Evolutionary conservation across 2,113 vertebrate species (phyloP).

Genomic region (Callaeas wilsoni): DNA sequence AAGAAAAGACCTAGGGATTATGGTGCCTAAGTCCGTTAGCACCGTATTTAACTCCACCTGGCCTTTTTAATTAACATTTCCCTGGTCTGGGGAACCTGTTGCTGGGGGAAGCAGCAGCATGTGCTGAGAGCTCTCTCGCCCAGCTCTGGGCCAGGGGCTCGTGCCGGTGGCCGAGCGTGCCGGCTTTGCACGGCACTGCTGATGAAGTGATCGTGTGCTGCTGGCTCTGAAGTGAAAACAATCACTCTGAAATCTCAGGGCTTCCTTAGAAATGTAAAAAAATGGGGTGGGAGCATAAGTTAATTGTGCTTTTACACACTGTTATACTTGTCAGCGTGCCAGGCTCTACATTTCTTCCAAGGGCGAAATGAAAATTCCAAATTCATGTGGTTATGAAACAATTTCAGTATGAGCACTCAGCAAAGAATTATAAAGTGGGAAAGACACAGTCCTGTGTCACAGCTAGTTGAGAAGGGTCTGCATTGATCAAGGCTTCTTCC

Average conservation of each 20-base stretch:
- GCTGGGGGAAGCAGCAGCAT: not conserved
- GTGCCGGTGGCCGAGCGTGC: not conserved
- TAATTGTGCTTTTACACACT: constrained; percentile 76
- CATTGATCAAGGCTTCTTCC: constrained; percentile 26
- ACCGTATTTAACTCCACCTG: fast-evolving
- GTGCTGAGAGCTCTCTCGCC: not conserved
- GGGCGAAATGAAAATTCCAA: constrained; percentile 69
- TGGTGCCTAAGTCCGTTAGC: not conserved
- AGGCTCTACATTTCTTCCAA: constrained; percentile 68
- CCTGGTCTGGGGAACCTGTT: not conserved
- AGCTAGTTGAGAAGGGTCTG: not conserved
- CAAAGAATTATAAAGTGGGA: constrained; percentile 59
- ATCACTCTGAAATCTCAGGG: constrained; percentile 60
- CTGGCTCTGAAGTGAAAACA: constrained; percentile 69
- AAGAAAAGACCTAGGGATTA: not conserved
- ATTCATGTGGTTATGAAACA: constrained; percentile 73
- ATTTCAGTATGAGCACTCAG: constrained; percentile 56
- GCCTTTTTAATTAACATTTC: not conserved
- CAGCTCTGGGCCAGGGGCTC: not conserved
- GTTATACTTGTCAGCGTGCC: constrained; percentile 71
- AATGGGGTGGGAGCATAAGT: constrained; percentile 64
- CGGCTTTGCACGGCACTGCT: not conserved
- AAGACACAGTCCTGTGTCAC: constrained; percentile 43
- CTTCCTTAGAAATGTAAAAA: constrained; percentile 65
- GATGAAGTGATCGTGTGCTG: constrained; percentile 51